These are phyloP conservation scores for Archilochus colubris DNA, from an alignment of 2,113 vertebrate species.

Conservation along the genomic window DNA sequence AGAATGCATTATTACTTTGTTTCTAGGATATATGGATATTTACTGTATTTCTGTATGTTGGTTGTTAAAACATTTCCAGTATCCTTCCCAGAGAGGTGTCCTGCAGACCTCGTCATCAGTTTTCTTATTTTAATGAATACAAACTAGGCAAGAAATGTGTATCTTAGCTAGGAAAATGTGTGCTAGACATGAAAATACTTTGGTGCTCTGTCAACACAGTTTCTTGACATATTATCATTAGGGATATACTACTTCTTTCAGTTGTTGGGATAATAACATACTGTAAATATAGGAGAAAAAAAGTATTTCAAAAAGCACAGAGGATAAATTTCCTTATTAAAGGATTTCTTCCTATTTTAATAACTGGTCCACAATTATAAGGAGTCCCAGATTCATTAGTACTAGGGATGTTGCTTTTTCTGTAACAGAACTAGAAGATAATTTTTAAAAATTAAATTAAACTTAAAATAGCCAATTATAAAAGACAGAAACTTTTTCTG, in stretches of 20 bases:
- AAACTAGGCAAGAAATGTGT: not conserved
- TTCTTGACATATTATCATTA: not conserved
- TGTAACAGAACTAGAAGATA: too few relatives aligned
- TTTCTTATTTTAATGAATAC: not conserved
- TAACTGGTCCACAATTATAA: not conserved
- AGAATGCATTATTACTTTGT: not conserved
- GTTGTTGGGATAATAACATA: not conserved
- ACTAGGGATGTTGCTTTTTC: too few relatives aligned
- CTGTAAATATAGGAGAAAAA: conserved; percentile 11
- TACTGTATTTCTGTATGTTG: not conserved
- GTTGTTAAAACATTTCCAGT: not conserved
- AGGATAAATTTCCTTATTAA: not conserved
- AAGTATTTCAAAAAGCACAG: not conserved
- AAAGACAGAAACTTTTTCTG: too few relatives aligned
- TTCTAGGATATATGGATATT: not conserved
- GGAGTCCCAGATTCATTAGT: too few relatives aligned
- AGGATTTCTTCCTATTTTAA: conserved; percentile 31
- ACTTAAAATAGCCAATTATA: too few relatives aligned
- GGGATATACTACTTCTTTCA: not conserved
- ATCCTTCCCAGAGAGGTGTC: not conserved
- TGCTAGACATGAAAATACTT: conserved; percentile 7
- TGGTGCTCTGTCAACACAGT: not conserved
- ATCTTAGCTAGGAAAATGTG: not conserved
- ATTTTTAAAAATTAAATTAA: too few relatives aligned
- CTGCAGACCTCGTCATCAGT: not conserved